Evolutionary conservation across 2,113 vertebrate genomes (phyloP).

Genomic region (Neogobius melanostomus): DNA sequence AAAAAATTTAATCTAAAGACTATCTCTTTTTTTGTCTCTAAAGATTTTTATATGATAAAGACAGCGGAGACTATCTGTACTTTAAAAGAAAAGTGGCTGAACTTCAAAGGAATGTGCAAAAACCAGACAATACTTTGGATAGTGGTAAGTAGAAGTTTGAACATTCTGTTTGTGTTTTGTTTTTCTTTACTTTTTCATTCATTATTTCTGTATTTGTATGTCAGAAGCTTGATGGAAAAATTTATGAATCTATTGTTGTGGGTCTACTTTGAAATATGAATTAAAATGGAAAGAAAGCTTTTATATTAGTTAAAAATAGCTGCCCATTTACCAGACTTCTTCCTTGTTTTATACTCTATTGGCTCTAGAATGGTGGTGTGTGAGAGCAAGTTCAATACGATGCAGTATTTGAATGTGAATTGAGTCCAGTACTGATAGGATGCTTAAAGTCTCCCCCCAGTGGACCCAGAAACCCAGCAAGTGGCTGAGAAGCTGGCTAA

Average conservation of each 20-base stretch:
- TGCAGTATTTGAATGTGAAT: slow-evolving; percentile 89
- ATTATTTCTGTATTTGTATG: too few relatives aligned
- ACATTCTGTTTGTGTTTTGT: neutral
- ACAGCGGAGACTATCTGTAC: slow-evolving; percentile 92
- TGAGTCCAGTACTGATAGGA: slow-evolving; percentile 94
- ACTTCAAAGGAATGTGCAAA: slow-evolving; percentile 78
- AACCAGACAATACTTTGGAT: slow-evolving; percentile 57
- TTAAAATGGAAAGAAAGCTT: neutral
- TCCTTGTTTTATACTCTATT: slow-evolving; percentile 81
- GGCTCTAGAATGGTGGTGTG: slow-evolving; percentile 84
- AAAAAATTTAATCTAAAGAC: neutral
- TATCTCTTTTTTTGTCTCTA: neutral
- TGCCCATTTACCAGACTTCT: slow-evolving; percentile 71
- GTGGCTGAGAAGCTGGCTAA: slow-evolving; percentile 89
- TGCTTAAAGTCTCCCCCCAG: slow-evolving; percentile 99
- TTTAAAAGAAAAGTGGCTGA: slow-evolving; percentile 93
- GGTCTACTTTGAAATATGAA: slow-evolving; percentile 11
- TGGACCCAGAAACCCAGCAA: slow-evolving; percentile 88
- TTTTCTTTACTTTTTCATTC: neutral
- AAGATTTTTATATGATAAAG: slow-evolving; percentile 94
- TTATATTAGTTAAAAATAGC: slow-evolving; percentile 13
- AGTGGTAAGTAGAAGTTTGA: slow-evolving; percentile 80
- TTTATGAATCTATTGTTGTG: too few relatives aligned
- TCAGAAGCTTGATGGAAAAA: too few relatives aligned
- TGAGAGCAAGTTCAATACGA: slow-evolving; percentile 83